Evolutionary conservation across 2,888 invertebrate genomes (phyloP), one percentile per base, ranked within the genome.

Genomic region (Volucella bombylans): DNA sequence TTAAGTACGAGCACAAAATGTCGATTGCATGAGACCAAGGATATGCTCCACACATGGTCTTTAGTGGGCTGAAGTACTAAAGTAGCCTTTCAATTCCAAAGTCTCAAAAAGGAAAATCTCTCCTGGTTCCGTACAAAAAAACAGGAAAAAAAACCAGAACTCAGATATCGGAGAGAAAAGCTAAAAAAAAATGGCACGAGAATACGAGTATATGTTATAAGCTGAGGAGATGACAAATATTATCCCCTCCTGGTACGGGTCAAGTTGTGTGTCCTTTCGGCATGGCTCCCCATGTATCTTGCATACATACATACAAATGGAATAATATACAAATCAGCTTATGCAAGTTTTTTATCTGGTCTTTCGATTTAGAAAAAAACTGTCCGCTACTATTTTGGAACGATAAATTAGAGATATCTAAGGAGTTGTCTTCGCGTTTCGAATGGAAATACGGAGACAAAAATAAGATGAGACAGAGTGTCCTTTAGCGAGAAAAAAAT

Each of bases 261-360:
- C 80, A 81, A 76, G 74, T 67, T 76, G 45, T 82, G 50, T 55
- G 52, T 43, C 55, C 41, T 54, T 57, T 12, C 15, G 12, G 41
- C 50, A 15, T 39, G 1, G 12, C 43, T n/a, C 12, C 54, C 45
- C 49, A 39, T n/a, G 50, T 62, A 49, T 43, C 47, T n/a, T 12
- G 31, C 68, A 59, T 49, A n/a, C 14, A 11, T 65, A 72, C 64
- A 79, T 76, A 65, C 62, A 72, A 85, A 72, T 81, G 52, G 76
- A 73, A 77, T 68, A 72, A 81, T 81, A 85, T 73, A 81, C 85
- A 85, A 85, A 85, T 81, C 85, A 81, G 85, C 85, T 85, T 85
- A 85, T 62, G n/a, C 72, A 43, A 76, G 81, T 85, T 85, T 81
- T 85, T 85, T 83, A 85, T 85, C 85, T 77, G 68, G 73, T 50